These are phyloP conservation scores for Eupithecia inturbata DNA, from an alignment of 2,888 invertebrate species.

Conservation along the genomic window DNA sequence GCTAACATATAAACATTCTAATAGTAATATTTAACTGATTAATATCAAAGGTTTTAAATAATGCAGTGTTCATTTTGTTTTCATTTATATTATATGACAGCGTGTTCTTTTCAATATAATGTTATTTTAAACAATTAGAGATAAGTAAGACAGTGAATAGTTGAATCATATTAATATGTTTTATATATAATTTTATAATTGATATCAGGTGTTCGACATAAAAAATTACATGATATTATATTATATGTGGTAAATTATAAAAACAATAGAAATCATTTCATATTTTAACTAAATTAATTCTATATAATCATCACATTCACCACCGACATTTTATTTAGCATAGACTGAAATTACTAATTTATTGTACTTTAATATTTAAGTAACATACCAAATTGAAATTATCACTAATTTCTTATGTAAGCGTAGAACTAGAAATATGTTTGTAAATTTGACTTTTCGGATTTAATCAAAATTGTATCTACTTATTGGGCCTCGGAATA, in stretches of 20 bases:
- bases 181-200: neutral
- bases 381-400: constrained; percentile 74
- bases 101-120: neutral
- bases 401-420: constrained; percentile 40
- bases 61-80: neutral
- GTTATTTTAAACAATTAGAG: neutral
- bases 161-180: neutral
- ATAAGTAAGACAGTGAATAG: neutral
- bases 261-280: neutral
- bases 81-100: neutral
- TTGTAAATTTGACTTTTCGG: constrained; percentile 29
- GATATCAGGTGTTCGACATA: neutral
- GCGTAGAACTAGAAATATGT: constrained; percentile 22
- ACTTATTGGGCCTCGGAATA: constrained; percentile 33
- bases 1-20: neutral
- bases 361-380: constrained; percentile 64
- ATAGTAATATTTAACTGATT: neutral
- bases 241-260: neutral
- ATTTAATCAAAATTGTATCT: constrained; percentile 39
- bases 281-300: neutral
- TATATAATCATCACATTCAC: constrained; percentile 36
- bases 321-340: constrained; percentile 68
- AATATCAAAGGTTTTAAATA: neutral
- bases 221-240: neutral
- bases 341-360: constrained; percentile 76